Evolutionary conservation across 1,140 invertebrate species (phyloP), one percentile per base, ranked within the genome.

Genomic region (Chymomyza costata): DNA sequence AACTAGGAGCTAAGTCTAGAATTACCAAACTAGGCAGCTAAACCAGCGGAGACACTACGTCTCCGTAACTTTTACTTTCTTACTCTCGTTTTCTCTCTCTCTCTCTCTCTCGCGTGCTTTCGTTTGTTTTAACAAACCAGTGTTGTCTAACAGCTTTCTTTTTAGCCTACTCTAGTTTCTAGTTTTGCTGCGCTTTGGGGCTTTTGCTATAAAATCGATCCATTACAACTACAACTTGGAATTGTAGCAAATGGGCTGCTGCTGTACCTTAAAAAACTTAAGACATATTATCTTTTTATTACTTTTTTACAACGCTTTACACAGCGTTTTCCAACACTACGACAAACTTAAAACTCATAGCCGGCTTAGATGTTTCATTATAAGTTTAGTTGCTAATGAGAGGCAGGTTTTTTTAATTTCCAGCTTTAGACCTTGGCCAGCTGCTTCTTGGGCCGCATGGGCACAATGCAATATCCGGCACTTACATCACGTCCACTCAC

Each of bases 401-500:
- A 61, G 58, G 57, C 55, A 53, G 54, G 52, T 56, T 39, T 17
- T 11, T 6, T 28, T 40, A 18, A 16, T 14, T 2, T 31, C 30
- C 32, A 41, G 17, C 32, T 16, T 60, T 85, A 86, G 58, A 80
- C 84, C 65, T 86, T 86, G 31, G 82, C 73, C 44, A 78, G 46
- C 60, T 66, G 76, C 60, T 84, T 82, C 64, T 84, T 84, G 28
- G 88, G 89, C 71, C 88, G 85, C 84, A 89, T 89, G 64, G 93
- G 92, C 67, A 92, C 90, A 84, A 94, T 89, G 87, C 93, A 94
- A 86, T 96, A 96, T 62, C 94, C 94, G 62, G 94, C 93, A 89
- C 92, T 93, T 85, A 95, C 92, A 87, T 96, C 94, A 88, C 94
- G 94, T 78, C 94, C 94, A 88, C 93, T 95, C 85, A 95, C 93